Evolutionary conservation across 2,113 vertebrate genomes (phyloP).

Genomic region (Sula dactylatra): DNA sequence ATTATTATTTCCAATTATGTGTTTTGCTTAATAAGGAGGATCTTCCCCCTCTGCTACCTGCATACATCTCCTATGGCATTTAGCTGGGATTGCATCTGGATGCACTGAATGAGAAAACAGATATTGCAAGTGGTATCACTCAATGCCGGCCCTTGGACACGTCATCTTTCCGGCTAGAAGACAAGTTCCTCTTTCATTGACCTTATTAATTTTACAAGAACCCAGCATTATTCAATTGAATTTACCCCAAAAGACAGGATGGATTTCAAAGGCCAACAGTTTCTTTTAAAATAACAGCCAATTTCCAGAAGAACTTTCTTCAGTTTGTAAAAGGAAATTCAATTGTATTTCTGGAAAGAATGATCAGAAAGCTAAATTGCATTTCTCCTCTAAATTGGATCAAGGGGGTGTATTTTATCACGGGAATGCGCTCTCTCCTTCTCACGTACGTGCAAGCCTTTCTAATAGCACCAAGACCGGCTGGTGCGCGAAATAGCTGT

Average conservation of each 20-base stretch:
- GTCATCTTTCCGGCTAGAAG: background rate
- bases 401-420: background rate
- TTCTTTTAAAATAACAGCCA: background rate
- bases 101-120: background rate
- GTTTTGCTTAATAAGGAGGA: background rate
- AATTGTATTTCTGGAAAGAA: background rate
- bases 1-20: background rate
- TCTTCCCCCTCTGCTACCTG: background rate
- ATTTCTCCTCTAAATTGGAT: background rate
- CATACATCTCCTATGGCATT: background rate
- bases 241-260: background rate
- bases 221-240: background rate
- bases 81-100: background rate
- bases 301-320: background rate
- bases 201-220: background rate
- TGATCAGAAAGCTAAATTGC: background rate
- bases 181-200: background rate
- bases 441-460: background rate
- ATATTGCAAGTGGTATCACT: background rate
- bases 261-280: background rate
- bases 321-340: background rate
- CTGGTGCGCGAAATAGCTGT: rapidly evolving
- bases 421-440: background rate
- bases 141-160: background rate
- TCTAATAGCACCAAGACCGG: background rate